These are phyloP conservation scores for Ooceraea biroi DNA, from an alignment of 1,140 invertebrate species.

Conservation along the genomic window DNA sequence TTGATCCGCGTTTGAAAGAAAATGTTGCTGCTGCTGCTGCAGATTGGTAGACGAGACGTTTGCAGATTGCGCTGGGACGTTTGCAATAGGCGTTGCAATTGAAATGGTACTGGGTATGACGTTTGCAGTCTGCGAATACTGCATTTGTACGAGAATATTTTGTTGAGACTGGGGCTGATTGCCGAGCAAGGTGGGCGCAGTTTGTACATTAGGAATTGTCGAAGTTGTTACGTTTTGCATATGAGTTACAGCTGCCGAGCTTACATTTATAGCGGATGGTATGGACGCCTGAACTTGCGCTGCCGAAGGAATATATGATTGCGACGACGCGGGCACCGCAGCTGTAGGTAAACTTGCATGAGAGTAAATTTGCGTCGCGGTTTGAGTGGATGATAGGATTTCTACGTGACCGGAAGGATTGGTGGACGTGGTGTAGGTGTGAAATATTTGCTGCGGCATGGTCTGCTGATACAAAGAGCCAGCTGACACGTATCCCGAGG, in stretches of 20 bases:
- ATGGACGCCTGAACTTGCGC: conserved; percentile 80
- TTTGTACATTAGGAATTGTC: conserved; percentile 78
- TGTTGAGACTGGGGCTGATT: conserved; percentile 80
- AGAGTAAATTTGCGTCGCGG: conserved; percentile 80
- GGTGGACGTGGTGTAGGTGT: conserved; percentile 77
- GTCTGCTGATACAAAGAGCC: conserved; percentile 80
- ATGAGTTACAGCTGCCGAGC: conserved; percentile 70
- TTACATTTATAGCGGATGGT: conserved; percentile 80
- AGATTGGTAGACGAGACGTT: conserved; percentile 65
- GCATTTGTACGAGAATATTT: conserved; percentile 81
- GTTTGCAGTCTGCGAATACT: conserved; percentile 79
- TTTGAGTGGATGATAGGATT: conserved; percentile 78
- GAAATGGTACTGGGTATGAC: conserved; percentile 75
- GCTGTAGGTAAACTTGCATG: conserved; percentile 75
- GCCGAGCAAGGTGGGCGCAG: conserved; percentile 69
- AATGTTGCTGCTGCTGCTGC: conserved; percentile 81
- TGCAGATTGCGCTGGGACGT: conserved; percentile 68
- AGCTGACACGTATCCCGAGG: conserved; percentile 69
- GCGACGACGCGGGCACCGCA: conserved; percentile 74
- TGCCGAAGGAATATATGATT: conserved; percentile 76
- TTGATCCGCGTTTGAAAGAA: conserved; percentile 67
- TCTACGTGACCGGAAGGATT: conserved; percentile 80
- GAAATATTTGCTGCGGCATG: conserved; percentile 86
- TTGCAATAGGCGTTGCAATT: conserved; percentile 75
- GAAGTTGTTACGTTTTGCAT: conserved; percentile 77